Base-by-base conservation (phyloP, 2,797 vertebrate genomes). In the Prionace glauca region DNA sequence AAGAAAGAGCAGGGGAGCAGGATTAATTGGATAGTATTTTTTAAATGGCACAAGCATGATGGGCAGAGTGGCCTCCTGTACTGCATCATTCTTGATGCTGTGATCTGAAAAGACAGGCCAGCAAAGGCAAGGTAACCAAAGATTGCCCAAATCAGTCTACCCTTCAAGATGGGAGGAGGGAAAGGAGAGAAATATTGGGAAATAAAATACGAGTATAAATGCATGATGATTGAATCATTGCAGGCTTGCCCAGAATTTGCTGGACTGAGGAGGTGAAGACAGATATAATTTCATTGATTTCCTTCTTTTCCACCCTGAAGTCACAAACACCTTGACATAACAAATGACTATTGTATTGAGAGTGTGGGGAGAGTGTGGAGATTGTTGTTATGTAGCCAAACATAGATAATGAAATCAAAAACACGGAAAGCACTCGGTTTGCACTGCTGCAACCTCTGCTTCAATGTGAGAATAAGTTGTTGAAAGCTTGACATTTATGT, bases 401-500 rank as follows among this genome's bases (percentile, higher is more conserved):
- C n/a, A 92, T 20, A 67, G 12, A 69, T 69, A 92, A 92, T 69
- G 41, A 92, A 22, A 69, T 41, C 36, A 92, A 69, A 62, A n/a
- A 41, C 65, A 92, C 41, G 62, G n/a, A 69, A 69, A 69, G 90
- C 90, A 69, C 62, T 65, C 7, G 69, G 90, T 62, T 41, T 41
- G 90, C 36, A 41, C 90, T 92, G 90, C 90, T 41, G 62, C 90
- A 92, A 67, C n/a, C 90, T 69, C 90, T 69, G 62, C 90, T 67
- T 92, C 90, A 69, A 41, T 65, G n/a, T 69, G 90, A 41, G 90
- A 69, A 92, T 92, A 92, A 69, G 36, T n/a, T 69, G 65, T 92
- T 92, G 90, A 67, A 92, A n/a, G 90, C n/a, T 92, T 92, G 90
- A 92, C 65, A 92, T 92, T 92, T 92, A 67, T 92, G 62, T 92